A percentile compares a stretch with the other conserved stretches of the same genome.
Evolutionary conservation across 2,888 invertebrate genomes (phyloP).

Genomic region (Epiblema foenella): DNA sequence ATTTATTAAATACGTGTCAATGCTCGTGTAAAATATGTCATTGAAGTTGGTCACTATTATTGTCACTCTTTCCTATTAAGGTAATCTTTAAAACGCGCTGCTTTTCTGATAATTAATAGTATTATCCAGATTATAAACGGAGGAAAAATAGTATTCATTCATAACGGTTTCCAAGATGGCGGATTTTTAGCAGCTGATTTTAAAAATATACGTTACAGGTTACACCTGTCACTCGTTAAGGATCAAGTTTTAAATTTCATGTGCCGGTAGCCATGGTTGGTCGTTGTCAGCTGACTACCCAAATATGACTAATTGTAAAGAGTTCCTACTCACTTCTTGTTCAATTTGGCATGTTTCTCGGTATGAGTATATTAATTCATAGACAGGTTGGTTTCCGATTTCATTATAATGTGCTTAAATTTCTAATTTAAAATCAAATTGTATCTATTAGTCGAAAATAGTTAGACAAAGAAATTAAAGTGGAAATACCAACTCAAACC

Average conservation of each 20-base stretch:
- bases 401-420: too few relatives aligned
- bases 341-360: not conserved
- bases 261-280: slow-evolving; percentile 1
- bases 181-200: slow-evolving; percentile 32
- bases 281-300: slow-evolving; percentile 8
- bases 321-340: not conserved
- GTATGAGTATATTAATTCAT: not conserved
- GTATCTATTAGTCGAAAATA: too few relatives aligned
- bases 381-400: not conserved
- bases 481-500: not conserved
- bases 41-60: not conserved
- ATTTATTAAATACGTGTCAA: not conserved
- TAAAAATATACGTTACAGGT: slow-evolving; percentile 16
- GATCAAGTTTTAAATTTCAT: slow-evolving; percentile 9
- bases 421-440: too few relatives aligned
- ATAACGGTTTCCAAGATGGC: slow-evolving; percentile 36
- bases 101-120: not conserved
- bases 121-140: slow-evolving; percentile 4
- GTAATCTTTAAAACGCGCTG: too few relatives aligned
- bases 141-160: slow-evolving; percentile 27
- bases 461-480: not conserved
- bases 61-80: not conserved
- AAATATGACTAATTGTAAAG: not conserved
- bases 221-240: slow-evolving; percentile 22
- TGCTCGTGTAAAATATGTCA: not conserved